Base-by-base conservation (phyloP, 2,888 invertebrate genomes). In the Cinara cedri region DNA sequence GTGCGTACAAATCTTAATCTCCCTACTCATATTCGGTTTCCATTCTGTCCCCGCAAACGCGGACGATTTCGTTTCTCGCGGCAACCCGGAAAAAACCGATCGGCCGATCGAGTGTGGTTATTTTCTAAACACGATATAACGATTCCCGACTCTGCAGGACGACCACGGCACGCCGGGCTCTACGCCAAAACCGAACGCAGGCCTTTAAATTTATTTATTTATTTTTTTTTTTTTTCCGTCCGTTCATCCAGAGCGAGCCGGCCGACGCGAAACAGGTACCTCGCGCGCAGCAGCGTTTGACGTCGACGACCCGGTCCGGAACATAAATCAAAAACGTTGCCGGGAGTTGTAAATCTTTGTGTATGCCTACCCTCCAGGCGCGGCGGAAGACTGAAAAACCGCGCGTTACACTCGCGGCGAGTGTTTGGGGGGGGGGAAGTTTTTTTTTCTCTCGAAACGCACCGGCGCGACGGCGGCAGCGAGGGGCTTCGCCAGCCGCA, bases 281-380 rank as follows among this genome's bases (percentile, higher is more conserved):
- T 24, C 42, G 71, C 13, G 24, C 16, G n/a, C 42, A 8, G 55
- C 34, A 24, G 57, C 44, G 24, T 60, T 72, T 34, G 66, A 66
- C 66, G 66, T 46, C 24, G 16, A 13, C 46, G 46, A 49, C 72
- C 21, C 57, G 14, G n/a, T 26, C 26, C 72, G 60, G 72, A 46
- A 60, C 60, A 72, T 72, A 72, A 72, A 72, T 72, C 72, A 72
- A 72, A 71, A 72, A 60, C 24, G 24, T 14, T 46, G 60, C 42
- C 42, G 44, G 44, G 44, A 60, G 72, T 46, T 46, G 72, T 72
- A 72, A 72, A 72, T 72, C 72, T 60, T 49, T 60, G n/a, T n/a
- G n/a, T n/a, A n/a, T 60, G 44, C 19, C 13, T 24, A 26, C 57
- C 44, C 3, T 44, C 24, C n/a, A n/a, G n/a, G n/a, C n/a, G n/a